Percentiles rank a stretch among this genome's conserved stretches.
Conservation (phyloP, 2,797 vertebrate species). For the Loriculus beryllinus region DNA sequence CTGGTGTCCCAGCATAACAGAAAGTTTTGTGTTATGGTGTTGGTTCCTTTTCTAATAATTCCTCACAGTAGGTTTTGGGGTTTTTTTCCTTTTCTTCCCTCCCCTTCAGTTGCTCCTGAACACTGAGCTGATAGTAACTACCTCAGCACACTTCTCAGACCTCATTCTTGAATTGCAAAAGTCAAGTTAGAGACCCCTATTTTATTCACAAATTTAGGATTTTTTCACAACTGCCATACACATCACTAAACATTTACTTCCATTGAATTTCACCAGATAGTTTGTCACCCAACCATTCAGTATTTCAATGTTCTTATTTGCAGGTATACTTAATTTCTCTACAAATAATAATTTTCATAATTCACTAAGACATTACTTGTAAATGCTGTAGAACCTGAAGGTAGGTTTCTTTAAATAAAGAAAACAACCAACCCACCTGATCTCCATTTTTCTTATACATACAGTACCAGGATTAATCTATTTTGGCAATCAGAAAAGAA, state of each 20-base stretch:
- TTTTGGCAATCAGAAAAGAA: not conserved
- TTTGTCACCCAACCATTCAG: not conserved
- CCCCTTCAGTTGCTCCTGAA: not conserved
- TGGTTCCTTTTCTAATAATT: not conserved
- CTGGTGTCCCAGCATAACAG: not conserved
- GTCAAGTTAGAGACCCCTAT: not conserved
- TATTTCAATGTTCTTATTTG: not conserved
- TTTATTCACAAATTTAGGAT: not conserved
- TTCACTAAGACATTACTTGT: not conserved
- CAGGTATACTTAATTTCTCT: not conserved
- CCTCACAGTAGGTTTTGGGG: not conserved
- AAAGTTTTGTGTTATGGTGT: not conserved
- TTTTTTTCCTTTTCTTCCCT: not conserved
- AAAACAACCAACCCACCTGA: rapidly evolving
- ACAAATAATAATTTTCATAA: not conserved
- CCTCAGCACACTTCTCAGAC: not conserved
- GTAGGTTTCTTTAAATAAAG: not conserved
- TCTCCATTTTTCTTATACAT: not conserved
- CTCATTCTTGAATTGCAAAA: not conserved
- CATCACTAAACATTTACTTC: not conserved
- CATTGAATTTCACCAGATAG: not conserved
- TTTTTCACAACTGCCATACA: not conserved
- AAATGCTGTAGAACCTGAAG: not conserved
- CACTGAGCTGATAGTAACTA: not conserved
- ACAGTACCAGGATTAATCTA: not conserved